Evolutionary conservation across 2,113 vertebrate genomes (phyloP).

Genomic region (Etheostoma cragini): DNA sequence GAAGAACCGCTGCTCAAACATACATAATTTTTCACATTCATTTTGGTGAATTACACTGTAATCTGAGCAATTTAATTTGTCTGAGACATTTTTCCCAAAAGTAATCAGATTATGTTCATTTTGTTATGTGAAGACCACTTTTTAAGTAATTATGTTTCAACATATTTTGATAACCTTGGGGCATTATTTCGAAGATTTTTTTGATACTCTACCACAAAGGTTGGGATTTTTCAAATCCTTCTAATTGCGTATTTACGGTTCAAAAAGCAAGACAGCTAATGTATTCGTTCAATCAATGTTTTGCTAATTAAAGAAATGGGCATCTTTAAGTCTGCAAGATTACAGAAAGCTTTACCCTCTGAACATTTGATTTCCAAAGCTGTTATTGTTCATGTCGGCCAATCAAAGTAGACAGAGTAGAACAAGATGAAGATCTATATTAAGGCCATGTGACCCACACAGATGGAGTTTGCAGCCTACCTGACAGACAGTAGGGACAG

Average conservation of each 20-base stretch:
- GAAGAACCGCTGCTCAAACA: not conserved
- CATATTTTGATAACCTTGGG: not conserved
- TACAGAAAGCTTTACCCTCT: not conserved
- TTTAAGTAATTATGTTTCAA: not conserved
- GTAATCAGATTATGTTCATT: not conserved
- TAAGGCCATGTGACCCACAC: not conserved
- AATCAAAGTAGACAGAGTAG: too few relatives aligned
- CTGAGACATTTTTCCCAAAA: not conserved
- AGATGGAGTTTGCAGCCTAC: slow-evolving; percentile 32
- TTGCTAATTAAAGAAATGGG: too few relatives aligned
- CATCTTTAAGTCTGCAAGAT: not conserved
- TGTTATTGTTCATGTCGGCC: too few relatives aligned
- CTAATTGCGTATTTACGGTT: not conserved
- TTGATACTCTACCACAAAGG: not conserved
- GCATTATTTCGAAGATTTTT: not conserved
- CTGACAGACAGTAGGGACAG: slow-evolving; percentile 91
- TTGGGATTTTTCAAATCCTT: not conserved
- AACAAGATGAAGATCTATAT: not conserved
- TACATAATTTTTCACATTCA: not conserved
- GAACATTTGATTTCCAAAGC: too few relatives aligned
- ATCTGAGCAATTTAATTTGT: not conserved
- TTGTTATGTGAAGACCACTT: not conserved
- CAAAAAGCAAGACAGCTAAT: not conserved
- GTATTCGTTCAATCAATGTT: too few relatives aligned
- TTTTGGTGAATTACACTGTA: not conserved